A percentile compares a stretch with the other conserved stretches of the same genome.
Evolutionary conservation across 2,113 vertebrate genomes (phyloP).

Genomic region (Indri indri): DNA sequence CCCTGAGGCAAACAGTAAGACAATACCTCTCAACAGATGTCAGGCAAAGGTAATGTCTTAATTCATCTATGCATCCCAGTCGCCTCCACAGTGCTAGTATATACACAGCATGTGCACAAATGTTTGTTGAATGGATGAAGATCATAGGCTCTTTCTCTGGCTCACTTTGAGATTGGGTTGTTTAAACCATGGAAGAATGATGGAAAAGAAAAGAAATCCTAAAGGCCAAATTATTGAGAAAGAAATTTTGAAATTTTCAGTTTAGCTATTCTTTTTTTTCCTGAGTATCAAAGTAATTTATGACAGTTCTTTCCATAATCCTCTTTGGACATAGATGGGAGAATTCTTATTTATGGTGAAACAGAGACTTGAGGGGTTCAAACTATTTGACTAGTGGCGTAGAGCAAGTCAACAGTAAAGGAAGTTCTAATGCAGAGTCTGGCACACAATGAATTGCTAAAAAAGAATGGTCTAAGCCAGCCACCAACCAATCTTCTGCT

Average conservation of each 20-base stretch:
- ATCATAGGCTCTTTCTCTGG: background rate
- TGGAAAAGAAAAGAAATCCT: background rate
- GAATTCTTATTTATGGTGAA: background rate
- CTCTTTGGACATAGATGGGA: background rate
- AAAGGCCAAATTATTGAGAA: background rate
- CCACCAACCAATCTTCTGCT: background rate
- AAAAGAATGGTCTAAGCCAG: background rate
- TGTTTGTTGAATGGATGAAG: background rate
- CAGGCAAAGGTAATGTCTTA: background rate
- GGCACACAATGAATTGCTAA: background rate
- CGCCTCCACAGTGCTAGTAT: background rate
- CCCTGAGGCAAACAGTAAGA: conserved; percentile 65
- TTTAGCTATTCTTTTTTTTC: background rate
- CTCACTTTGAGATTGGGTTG: background rate
- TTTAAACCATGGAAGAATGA: background rate
- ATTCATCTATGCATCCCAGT: background rate
- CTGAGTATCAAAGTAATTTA: background rate
- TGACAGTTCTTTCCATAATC: background rate
- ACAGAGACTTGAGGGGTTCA: background rate
- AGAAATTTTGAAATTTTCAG: background rate
- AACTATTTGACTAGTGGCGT: background rate
- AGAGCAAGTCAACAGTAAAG: background rate
- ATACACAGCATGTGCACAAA: background rate
- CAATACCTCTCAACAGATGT: background rate
- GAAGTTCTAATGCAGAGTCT: background rate